Conservation (phyloP, 2,888 invertebrate genomes). For the Cerastis rubricosa region DNA sequence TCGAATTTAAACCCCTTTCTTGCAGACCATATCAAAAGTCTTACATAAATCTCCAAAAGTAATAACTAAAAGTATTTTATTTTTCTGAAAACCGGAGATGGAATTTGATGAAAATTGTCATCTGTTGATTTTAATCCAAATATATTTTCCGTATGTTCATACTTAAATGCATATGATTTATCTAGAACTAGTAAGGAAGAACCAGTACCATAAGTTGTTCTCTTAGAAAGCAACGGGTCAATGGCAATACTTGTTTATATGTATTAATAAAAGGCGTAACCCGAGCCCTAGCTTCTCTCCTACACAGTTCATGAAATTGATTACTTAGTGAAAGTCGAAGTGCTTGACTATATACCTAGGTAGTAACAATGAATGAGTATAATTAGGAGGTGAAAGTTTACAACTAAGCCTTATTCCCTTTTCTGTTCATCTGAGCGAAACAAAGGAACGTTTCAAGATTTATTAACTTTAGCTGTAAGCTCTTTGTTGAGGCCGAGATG, state of each 20-base stretch:
- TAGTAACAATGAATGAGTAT: constrained; percentile 53
- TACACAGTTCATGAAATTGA: constrained; percentile 62
- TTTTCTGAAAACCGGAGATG: background rate
- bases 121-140: constrained; percentile 12
- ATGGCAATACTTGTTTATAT: constrained; percentile 58
- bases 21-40: constrained; percentile 7
- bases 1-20: background rate
- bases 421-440: constrained; percentile 45
- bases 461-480: constrained; percentile 10
- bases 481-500: background rate
- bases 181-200: constrained; percentile 16
- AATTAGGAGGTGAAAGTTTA: constrained; percentile 63
- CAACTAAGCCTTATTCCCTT: constrained; percentile 51
- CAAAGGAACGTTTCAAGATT: constrained; percentile 42
- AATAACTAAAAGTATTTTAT: background rate
- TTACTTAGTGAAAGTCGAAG: constrained; percentile 61
- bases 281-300: constrained; percentile 48
- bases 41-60: constrained; percentile 6
- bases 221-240: constrained; percentile 48
- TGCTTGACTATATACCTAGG: constrained; percentile 43
- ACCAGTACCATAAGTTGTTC: constrained; percentile 49
- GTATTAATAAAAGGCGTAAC: constrained; percentile 53
- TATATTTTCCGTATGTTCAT: background rate
- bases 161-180: background rate
- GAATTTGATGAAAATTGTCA: background rate